These are phyloP conservation scores for Silurus aristotelis DNA, from an alignment of 2,797 vertebrate genomes.

Conservation along the genomic window DNA sequence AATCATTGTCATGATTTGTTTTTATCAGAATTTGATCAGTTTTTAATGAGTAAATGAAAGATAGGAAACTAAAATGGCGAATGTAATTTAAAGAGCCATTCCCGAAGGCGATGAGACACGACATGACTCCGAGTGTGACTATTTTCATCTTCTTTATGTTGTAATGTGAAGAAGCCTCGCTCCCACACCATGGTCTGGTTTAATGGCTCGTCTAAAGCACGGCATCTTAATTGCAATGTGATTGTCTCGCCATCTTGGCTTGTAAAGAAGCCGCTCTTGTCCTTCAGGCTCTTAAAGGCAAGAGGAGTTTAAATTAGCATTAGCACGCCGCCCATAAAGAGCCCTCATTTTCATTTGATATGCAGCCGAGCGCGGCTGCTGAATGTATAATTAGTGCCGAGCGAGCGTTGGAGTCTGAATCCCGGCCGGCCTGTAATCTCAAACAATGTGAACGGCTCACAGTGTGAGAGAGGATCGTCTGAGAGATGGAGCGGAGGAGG, in stretches of 20 bases:
- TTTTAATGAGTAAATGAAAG: neutral
- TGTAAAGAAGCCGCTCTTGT: slow-evolving; percentile 38
- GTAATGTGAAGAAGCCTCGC: neutral
- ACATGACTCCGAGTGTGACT: neutral
- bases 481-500: neutral
- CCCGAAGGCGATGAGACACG: neutral
- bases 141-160: slow-evolving; percentile 7
- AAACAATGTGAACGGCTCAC: slow-evolving; percentile 9
- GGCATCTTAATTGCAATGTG: slow-evolving; percentile 54
- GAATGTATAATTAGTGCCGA: slow-evolving; percentile 39
- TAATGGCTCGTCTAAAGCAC: slow-evolving; percentile 45
- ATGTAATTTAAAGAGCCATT: neutral
- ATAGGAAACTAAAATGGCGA: neutral
- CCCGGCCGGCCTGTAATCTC: slow-evolving; percentile 16
- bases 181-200: slow-evolving; percentile 1
- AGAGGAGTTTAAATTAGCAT: slow-evolving; percentile 44
- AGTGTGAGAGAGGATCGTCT: neutral
- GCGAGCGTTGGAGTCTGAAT: slow-evolving; percentile 8
- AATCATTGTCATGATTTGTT: neutral
- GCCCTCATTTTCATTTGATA: slow-evolving; percentile 46
- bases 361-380: slow-evolving; percentile 26
- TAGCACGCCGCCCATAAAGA: slow-evolving; percentile 35
- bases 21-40: too few species aligned
- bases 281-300: slow-evolving; percentile 47
- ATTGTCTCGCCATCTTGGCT: slow-evolving; percentile 39